These are phyloP conservation scores for Druceiella hillmani DNA, from an alignment of 2,888 invertebrate genomes.

Conservation along the genomic window DNA sequence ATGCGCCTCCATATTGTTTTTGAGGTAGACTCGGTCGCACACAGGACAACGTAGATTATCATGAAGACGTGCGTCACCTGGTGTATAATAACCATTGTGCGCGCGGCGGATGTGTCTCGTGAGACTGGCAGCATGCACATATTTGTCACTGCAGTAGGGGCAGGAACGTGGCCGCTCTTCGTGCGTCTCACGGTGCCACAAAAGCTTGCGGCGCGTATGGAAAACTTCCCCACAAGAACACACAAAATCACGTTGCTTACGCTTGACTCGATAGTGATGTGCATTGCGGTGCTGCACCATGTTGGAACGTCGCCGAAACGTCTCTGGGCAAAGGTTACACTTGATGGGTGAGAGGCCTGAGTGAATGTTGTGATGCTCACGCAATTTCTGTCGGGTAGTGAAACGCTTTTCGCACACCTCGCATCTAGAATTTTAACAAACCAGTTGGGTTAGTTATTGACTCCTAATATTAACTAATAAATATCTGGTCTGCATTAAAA, in stretches of 20 bases:
- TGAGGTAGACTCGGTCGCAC: conserved; percentile 71
- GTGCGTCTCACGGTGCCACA: conserved; percentile 84
- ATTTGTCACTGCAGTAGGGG: conserved; percentile 79
- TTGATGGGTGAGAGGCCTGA: conserved; percentile 76
- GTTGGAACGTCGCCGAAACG: conserved; percentile 78
- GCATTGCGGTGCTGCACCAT: conserved; percentile 76
- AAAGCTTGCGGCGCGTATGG: conserved; percentile 76
- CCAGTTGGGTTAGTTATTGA: too few relatives aligned
- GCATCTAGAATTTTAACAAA: conserved; percentile 52
- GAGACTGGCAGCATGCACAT: conserved; percentile 77
- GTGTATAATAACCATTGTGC: conserved; percentile 71
- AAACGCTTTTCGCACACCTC: conserved; percentile 78
- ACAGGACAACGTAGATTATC: conserved; percentile 75
- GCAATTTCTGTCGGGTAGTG: conserved; percentile 73
- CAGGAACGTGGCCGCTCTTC: conserved; percentile 79
- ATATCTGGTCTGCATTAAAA: too few relatives aligned
- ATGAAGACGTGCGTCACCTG: conserved; percentile 52
- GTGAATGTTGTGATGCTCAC: conserved; percentile 78
- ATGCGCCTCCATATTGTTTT: conserved; percentile 74
- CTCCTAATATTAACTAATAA: too few relatives aligned
- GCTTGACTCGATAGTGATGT: conserved; percentile 68
- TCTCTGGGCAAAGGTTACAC: conserved; percentile 73
- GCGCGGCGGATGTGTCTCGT: conserved; percentile 77
- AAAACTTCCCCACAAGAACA: conserved; percentile 77
- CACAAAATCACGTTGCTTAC: conserved; percentile 63